Conservation (phyloP, 2,888 invertebrate genomes). For the Odontothrips loti region DNA sequence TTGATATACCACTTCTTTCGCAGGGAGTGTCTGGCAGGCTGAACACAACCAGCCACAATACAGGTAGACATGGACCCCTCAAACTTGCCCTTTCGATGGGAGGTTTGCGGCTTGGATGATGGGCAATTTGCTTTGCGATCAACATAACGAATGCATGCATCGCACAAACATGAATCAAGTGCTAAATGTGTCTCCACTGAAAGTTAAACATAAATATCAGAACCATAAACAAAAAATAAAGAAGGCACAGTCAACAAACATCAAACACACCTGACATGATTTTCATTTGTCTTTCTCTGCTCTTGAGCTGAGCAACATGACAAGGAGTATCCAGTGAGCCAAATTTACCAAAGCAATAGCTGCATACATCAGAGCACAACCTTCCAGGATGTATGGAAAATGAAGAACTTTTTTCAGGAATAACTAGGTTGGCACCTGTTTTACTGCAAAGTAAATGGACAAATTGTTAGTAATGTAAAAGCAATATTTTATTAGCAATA, state of each 20-base stretch:
- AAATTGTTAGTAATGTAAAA: background rate
- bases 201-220: conserved; percentile 36
- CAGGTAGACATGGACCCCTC: conserved; percentile 46
- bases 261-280: conserved; percentile 60
- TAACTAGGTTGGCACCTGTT: conserved; percentile 55
- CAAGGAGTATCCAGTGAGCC: conserved; percentile 81
- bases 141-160: conserved; percentile 81
- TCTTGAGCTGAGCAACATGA: conserved; percentile 82
- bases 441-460: conserved; percentile 33
- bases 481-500: background rate
- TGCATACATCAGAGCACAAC: conserved; percentile 78
- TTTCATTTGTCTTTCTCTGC: conserved; percentile 72
- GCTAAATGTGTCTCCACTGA: conserved; percentile 75
- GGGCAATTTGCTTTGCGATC: conserved; percentile 64
- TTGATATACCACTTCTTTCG: conserved; percentile 69
- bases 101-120: conserved; percentile 35
- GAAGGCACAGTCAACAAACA: no score
- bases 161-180: conserved; percentile 79
- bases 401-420: conserved; percentile 82
- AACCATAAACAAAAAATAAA: background rate
- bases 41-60: conserved; percentile 60
- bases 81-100: conserved; percentile 31
- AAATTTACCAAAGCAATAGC: conserved; percentile 82
- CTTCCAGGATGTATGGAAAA: conserved; percentile 81
- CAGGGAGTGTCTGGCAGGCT: conserved; percentile 59